Base-by-base conservation (phyloP, 2,797 vertebrate species). In the Tragelaphus oryx region DNA sequence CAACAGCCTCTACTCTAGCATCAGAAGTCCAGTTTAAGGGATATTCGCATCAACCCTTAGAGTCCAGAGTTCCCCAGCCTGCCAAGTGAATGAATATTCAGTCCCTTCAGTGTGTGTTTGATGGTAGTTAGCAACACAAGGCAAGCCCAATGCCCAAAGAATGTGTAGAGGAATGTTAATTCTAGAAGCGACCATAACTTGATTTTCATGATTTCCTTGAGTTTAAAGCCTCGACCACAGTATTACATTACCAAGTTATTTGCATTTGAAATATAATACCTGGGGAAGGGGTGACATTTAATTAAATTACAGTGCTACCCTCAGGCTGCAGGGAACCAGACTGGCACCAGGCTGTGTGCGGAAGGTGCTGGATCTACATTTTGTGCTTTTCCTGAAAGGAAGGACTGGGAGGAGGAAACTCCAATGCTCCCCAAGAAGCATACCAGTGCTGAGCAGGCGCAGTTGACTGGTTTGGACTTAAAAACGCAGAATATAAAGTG, bases 191-290 rank as follows among this genome's bases (percentile, higher is more conserved):
- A 92, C 96, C 94, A 57, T 97, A 98, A 97, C 96, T 97, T 80
- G 94, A 97, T 98, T 97, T 97, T 98, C 96, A 95, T 68, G 88
- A 92, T 98, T 98, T 98, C 97, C 96, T 95, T 95, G 93, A 97
- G 88, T 97, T 97, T 96, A 94, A 97, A 96, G 95, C 96, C 93
- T 96, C 86, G 93, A 75, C 90, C 93, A 94, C 97, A 97, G 92
- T 97, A 97, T 97, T 96, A 90, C 93, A 96, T 97, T 97, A 97
- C 96, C 75, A 94, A 96, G 93, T 94, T 97, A 97, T 97, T 97
- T 97, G 96, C 96, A 98, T 96, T 95, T 97, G 97, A 97, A 97
- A 98, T 96, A 96, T 89, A 97, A 98, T 95, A 96, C 96, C 92
- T 95, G 95, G 87, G 89, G 71, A 95, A 90, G 90, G 92, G 87